Base-by-base conservation (phyloP, 2,797 vertebrate genomes). In the Cirrhinus molitorella region DNA sequence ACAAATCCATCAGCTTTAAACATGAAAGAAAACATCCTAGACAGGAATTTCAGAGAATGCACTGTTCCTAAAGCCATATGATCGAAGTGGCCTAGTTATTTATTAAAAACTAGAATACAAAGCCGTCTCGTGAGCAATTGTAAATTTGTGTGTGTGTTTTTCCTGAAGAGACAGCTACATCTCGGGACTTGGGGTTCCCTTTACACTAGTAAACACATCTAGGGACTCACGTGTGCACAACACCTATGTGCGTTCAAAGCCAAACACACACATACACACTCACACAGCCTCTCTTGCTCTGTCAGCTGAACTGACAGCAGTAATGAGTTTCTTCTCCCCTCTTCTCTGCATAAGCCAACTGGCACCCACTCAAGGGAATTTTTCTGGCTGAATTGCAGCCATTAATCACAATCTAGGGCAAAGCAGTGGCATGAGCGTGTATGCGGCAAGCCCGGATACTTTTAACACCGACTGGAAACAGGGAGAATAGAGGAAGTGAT, bases 381-480 rank as follows among this genome's bases (percentile, higher is more conserved):
- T 94, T 94, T 93, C 92, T 92, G 94, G 91, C 94, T 96, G 95
- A 96, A 96, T 95, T 96, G 95, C 84, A 88, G 93, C 94, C 94
- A 94, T 96, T 96, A 96, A 96, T 96, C 94, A 95, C 95, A 96
- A 96, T 95, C 94, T 90, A 89, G 91, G 94, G 95, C 94, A 95
- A 95, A 93, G 87, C 89, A 49, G 90, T 94, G 92, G 91, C 92
- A 93, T 94, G 82, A 77, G 51, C 40, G 53, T 63, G 45, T 78
- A 78, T 78, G 66, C 63, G 91, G 86, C 88, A 93, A 91, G 91
- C 90, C 91, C 85, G 88, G 90, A 92, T 86, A 87, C 55, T 72
- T 86, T 88, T 21, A 83, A 86, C 57, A 85, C 73, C 74, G 83
- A 70, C 70, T 84, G 59, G 85, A 88, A 86, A 88, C 59, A 53